Evolutionary conservation across 2,888 invertebrate species (phyloP).

Genomic region (Furcula furcula): DNA sequence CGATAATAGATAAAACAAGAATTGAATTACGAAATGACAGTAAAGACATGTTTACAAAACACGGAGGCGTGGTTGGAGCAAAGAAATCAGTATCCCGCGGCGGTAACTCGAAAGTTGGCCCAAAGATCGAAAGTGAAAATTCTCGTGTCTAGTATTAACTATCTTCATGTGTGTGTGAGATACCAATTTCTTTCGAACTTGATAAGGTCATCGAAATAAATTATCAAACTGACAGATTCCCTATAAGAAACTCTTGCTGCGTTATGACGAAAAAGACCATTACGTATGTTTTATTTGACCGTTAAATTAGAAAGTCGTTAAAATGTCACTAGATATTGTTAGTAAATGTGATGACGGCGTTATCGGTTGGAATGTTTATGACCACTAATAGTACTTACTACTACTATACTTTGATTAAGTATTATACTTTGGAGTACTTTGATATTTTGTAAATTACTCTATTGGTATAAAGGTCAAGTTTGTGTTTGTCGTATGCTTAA

Average conservation of each 20-base stretch:
- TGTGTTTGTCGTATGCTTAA: too few species aligned
- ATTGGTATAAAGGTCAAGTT: too few species aligned
- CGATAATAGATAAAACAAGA: slow-evolving; percentile 23
- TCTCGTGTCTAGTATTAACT: slow-evolving; percentile 45
- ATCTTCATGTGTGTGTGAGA: slow-evolving; percentile 38
- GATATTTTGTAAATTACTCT: too few species aligned
- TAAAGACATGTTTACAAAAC: slow-evolving; percentile 50
- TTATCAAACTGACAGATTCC: slow-evolving; percentile 18
- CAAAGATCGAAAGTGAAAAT: slow-evolving; percentile 70
- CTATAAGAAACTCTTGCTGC: slow-evolving; percentile 9
- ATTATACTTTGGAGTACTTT: too few species aligned
- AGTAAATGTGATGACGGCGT: slow-evolving; percentile 6
- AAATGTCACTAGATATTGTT: slow-evolving; percentile 9
- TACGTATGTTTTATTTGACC: slow-evolving; percentile 8
- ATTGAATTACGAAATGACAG: slow-evolving; percentile 24
- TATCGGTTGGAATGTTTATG: too few species aligned
- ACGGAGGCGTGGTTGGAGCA: slow-evolving; percentile 42
- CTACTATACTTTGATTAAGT: too few species aligned
- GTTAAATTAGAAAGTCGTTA: slow-evolving; percentile 28
- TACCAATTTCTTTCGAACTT: slow-evolving; percentile 16
- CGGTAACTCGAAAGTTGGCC: slow-evolving; percentile 56
- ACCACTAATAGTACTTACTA: too few species aligned
- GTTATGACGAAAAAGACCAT: slow-evolving; percentile 7
- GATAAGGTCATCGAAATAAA: slow-evolving; percentile 45
- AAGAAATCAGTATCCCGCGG: slow-evolving; percentile 35